A percentile compares a stretch with the other conserved stretches of the same genome.
These are phyloP conservation scores for Bombus pascuorum DNA, from an alignment of 1,140 invertebrate species.

Conservation along the genomic window DNA sequence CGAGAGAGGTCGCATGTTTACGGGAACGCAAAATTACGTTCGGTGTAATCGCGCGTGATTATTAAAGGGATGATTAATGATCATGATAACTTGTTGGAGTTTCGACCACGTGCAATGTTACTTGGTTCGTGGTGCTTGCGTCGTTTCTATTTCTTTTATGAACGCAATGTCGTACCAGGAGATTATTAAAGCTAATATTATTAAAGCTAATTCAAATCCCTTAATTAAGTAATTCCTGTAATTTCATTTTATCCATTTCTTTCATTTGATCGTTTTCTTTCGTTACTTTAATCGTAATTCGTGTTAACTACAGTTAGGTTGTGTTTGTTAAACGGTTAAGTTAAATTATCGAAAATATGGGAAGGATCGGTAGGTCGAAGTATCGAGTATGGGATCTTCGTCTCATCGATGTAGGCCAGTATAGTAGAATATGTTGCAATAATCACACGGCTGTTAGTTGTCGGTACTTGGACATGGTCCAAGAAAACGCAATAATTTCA, in stretches of 20 bases:
- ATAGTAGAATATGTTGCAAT: slow-evolving; percentile 70
- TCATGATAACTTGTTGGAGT: slow-evolving; percentile 46
- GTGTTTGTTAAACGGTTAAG: not conserved
- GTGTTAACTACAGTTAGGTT: too few species aligned
- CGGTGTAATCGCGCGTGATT: slow-evolving; percentile 12
- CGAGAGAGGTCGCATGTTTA: slow-evolving; percentile 40
- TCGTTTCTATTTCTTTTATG: not conserved
- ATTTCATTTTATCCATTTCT: not conserved
- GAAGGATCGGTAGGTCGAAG: not conserved
- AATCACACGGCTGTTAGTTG: slow-evolving; percentile 64
- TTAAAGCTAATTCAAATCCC: not conserved
- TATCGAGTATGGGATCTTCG: slow-evolving; percentile 33
- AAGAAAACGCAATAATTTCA: slow-evolving; percentile 76
- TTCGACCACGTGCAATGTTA: slow-evolving; percentile 31
- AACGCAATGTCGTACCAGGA: too few species aligned
- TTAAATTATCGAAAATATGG: not conserved
- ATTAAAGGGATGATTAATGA: slow-evolving; percentile 9
- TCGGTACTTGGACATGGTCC: slow-evolving; percentile 67
- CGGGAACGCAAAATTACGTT: slow-evolving; percentile 4
- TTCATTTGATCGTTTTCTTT: too few species aligned
- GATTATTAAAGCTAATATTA: not conserved
- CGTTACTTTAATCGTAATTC: too few species aligned
- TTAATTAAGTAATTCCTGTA: not conserved
- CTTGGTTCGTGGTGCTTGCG: not conserved
- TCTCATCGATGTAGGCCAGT: slow-evolving; percentile 68